Evolutionary conservation across 2,113 vertebrate species (phyloP).

Genomic region (Smithornis capensis): DNA sequence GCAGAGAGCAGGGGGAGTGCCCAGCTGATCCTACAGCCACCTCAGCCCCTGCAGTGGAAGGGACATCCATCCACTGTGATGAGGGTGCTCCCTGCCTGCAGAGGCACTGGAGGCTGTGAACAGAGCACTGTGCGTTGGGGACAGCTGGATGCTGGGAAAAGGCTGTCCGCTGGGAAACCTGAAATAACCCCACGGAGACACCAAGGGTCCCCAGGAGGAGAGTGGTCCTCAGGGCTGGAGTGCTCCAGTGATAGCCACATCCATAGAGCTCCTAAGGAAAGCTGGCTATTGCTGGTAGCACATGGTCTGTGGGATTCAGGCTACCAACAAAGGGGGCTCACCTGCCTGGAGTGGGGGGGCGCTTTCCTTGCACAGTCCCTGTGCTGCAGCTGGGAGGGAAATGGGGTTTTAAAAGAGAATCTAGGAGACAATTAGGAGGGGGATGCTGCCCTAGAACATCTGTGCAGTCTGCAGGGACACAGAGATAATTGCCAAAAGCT

Average conservation of each 20-base stretch:
- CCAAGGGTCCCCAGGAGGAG: not conserved
- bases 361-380: not conserved
- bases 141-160: not conserved
- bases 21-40: accelerated
- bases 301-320: not conserved
- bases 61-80: not conserved
- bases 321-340: not conserved
- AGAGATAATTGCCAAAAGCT: not conserved
- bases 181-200: not conserved
- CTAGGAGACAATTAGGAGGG: not conserved
- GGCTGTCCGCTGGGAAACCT: not conserved
- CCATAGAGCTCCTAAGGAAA: not conserved
- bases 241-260: not conserved
- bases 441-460: not conserved
- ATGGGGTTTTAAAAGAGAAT: not conserved
- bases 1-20: not conserved
- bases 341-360: no score
- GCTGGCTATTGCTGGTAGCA: not conserved
- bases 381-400: not conserved
- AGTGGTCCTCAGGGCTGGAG: not conserved
- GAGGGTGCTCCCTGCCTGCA: not conserved
- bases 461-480: accelerated
- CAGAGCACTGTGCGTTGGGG: not conserved
- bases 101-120: not conserved
- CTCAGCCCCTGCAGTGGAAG: not conserved